Evolutionary conservation across 2,888 invertebrate genomes (phyloP).

Genomic region (Asteroscopus sphinx): DNA sequence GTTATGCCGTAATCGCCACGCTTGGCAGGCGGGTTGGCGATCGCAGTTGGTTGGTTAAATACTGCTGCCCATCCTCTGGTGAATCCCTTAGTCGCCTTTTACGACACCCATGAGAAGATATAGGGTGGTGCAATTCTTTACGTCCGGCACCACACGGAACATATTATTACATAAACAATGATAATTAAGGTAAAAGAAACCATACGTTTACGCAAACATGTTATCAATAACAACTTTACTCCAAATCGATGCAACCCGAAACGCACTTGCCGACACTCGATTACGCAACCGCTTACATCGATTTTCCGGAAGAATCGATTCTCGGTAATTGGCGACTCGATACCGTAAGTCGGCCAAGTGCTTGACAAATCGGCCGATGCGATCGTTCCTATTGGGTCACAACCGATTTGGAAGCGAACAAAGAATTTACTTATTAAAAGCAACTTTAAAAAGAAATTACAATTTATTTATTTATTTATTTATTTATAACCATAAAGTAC

Average conservation of each 20-base stretch:
- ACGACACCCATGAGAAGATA: no score
- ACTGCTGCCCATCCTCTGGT: no score
- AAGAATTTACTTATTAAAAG: slow-evolving; percentile 16
- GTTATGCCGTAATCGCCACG: no score
- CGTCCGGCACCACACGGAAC: no score
- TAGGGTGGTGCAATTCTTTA: no score
- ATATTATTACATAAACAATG: no score
- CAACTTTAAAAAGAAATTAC: no score
- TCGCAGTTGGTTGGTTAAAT: no score
- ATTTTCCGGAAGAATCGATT: slow-evolving; percentile 83
- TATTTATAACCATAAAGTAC: no score
- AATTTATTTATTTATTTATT: no score
- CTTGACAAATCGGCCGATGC: slow-evolving; percentile 76
- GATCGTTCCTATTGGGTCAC: slow-evolving; percentile 61
- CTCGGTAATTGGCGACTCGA: slow-evolving; percentile 71
- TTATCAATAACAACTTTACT: slow-evolving; percentile 15
- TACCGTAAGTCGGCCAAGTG: slow-evolving; percentile 79
- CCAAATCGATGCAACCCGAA: slow-evolving; percentile 25
- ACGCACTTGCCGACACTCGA: slow-evolving; percentile 46
- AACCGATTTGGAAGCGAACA: slow-evolving; percentile 12
- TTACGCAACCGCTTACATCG: slow-evolving; percentile 74
- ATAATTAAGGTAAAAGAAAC: neutral
- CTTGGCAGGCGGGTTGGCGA: no score
- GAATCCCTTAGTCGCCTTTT: no score
- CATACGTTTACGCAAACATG: slow-evolving; percentile 3